Evolutionary conservation across 2,113 vertebrate genomes (phyloP), one percentile per base, ranked within the genome.

Genomic region (Rhinogobius similis): DNA sequence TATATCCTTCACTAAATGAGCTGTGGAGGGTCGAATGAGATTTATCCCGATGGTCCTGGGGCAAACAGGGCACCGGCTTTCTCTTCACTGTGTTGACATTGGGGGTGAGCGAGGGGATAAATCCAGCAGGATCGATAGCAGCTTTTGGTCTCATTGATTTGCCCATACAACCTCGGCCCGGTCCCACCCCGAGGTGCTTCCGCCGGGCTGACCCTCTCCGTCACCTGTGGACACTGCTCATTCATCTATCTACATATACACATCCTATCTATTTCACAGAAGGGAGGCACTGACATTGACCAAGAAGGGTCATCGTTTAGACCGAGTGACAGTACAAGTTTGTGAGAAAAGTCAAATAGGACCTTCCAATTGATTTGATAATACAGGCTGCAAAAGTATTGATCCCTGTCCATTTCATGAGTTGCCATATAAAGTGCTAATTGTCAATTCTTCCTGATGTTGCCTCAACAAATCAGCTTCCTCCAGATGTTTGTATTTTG

Each of bases 41-140:
- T 89, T 85, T 78, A 86, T 88, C 83, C 76, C 21, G 70, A 62
- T 79, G 86, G 83, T 86, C 80, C 72, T 58, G 16, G 78, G 84
- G 77, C 85, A 77, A 85, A 86, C 67, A 64, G 86, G 74, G 73
- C 73, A 62, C 78, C 20, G 50, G 83, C 82, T 79, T 86, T 81
- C 55, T 78, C 84, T 83, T 70, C 71, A 79, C 71, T 11, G 36
- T 82, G 87, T 91, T 91, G 89, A 91, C 89, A 88, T 83, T 89
- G 87, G 75, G 66, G 73, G 70, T 71, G 73, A 88, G 87, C 72
- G 58, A 24, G 73, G 70, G 72, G 73, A 88, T 89, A 90, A 92
- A 92, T 89, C 81, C 87, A 86, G 73, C 76, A 65, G 79, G 76
- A 91, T 91, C 91, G 70, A 91, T 91, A 89, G 7, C 71, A 83